Evolutionary conservation across 1,140 invertebrate species (phyloP), one percentile per base, ranked within the genome.

Genomic region (Tetramorium parvispinum): DNA sequence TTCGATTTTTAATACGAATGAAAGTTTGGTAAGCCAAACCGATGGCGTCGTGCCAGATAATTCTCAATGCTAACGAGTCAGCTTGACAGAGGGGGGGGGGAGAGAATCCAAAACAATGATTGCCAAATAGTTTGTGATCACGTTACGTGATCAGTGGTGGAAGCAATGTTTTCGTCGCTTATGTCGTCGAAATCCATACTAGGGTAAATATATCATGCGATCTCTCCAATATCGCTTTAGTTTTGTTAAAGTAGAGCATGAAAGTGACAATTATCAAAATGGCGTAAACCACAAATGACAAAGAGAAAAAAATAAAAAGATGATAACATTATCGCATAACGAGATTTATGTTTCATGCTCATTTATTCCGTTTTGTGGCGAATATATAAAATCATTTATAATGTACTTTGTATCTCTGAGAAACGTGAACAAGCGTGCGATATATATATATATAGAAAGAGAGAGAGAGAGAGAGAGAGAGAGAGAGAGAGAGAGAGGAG

Each of bases 31-130:
- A 81, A 82, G 51, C 40, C 37, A 77, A 65, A 24, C 59, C 71
- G 63, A 63, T 89, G 89, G 87, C 76, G 24, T 16, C 18, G 53
- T 85, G 89, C 82, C 89, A 91, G 85, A 59, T 85, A 81, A 91
- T 90, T 43, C 32, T 32, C 82, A 75, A 86, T 66, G 37, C 24
- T 76, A 68, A 87, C 53, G 55, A 90, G 88, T 82, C 76, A 81
- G 55, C 79, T 86, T 59, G 21, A 68, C 32, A 32, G 32, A 32
- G 32, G 57, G 53, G 16, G 7, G 70, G 18, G 16, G 3, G 75
- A 49, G 51, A n/a, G 24, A 68, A 46, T 79, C 55, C 57, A 79
- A 61, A 86, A 83, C 71, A 88, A 88, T 78, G 46, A 57, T 40
- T 43, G 53, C 51, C 32, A 83, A 89, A 88, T n/a, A 24, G 46